Base-by-base conservation (phyloP, 2,113 vertebrate species). In the Zosterops pallidus region DNA sequence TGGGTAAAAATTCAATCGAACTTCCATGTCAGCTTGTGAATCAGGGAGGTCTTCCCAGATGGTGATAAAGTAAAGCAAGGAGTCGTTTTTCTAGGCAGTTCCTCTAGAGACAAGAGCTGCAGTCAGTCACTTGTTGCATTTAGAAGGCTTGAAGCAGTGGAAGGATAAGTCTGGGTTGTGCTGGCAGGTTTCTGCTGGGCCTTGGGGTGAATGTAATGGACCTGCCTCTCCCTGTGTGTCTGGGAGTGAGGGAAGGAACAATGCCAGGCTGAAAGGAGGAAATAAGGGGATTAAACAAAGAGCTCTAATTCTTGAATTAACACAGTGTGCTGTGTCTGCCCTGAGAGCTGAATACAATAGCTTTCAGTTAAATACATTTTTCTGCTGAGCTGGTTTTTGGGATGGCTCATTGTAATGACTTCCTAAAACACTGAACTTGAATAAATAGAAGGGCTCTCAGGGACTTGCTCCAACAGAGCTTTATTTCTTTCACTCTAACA, bases 261-360 rank as follows among this genome's bases (percentile, higher is more conserved):
- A 81, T 79, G 71, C 75, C 75, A 90, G 79, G 53, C 60, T 90
- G 86, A 92, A 92, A 83, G 72, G 33, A 93, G 53, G 79, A 89
- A 96, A 86, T 85, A 79, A 95, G 52, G 41, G 69, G 60, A 95
- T 96, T 95, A 95, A 94, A 96, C 53, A 95, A 92, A 86, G 89
- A 94, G 44, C 85, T 76, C 55, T 90, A 93, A 90, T 95, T 92
- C 57, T 84, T 92, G 80, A 94, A 96, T 95, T 92, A 95, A 83
- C 52, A 81, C 18, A 72, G 39, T 39, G 33, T 62, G 29, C 82
- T 55, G 25, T 95, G 65, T 79, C 76, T 96, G 55, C 80, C 81
- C 63, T 19, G 25, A 86, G 88, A 92, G 89, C 80, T 60, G 67
- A 92, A 92, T 63, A 95, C 76, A 92, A 95, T 85, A 67, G 33